These are phyloP conservation scores for Medauroidea extradentata DNA, from an alignment of 1,140 invertebrate species.

Conservation along the genomic window DNA sequence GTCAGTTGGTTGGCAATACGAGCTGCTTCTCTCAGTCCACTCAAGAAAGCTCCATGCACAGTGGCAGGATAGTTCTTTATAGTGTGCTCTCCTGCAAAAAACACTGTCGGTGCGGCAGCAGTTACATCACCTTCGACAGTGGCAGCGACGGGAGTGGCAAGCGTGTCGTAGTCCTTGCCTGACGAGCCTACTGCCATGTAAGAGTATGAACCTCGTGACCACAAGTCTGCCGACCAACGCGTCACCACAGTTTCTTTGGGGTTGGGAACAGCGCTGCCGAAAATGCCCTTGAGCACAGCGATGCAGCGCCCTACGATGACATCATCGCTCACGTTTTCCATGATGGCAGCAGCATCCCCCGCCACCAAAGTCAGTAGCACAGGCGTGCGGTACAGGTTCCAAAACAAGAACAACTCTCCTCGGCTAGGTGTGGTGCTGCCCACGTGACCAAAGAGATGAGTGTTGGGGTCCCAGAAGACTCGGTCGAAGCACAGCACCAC, in stretches of 20 bases:
- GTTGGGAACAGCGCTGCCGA: slow-evolving; percentile 85
- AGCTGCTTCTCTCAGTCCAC: slow-evolving; percentile 89
- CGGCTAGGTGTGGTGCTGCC: slow-evolving; percentile 92
- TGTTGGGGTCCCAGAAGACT: slow-evolving; percentile 95
- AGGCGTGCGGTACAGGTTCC: slow-evolving; percentile 95
- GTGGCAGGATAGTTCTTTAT: slow-evolving; percentile 97
- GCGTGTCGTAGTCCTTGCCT: slow-evolving; percentile 94
- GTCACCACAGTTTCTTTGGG: slow-evolving; percentile 96
- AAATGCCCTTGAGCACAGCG: slow-evolving; percentile 89
- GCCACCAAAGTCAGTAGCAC: slow-evolving; percentile 92
- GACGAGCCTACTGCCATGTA: slow-evolving; percentile 95
- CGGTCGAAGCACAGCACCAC: slow-evolving; percentile 95
- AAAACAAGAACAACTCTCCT: slow-evolving; percentile 95
- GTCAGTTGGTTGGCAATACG: slow-evolving; percentile 60
- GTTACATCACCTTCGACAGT: slow-evolving; percentile 41
- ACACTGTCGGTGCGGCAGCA: slow-evolving; percentile 51
- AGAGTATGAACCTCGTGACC: slow-evolving; percentile 92
- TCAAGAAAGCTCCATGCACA: slow-evolving; percentile 94
- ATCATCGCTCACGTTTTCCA: slow-evolving; percentile 97
- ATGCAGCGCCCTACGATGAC: slow-evolving; percentile 94
- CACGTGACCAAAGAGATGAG: slow-evolving; percentile 95
- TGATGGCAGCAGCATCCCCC: slow-evolving; percentile 92
- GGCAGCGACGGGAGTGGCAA: slow-evolving; percentile 80
- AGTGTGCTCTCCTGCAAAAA: slow-evolving; percentile 96
- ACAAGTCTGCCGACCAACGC: slow-evolving; percentile 93